phyloP scores from a whole-genome alignment of 2,888 invertebrate genomes.

The Pachymerium ferrugineum region DNA sequence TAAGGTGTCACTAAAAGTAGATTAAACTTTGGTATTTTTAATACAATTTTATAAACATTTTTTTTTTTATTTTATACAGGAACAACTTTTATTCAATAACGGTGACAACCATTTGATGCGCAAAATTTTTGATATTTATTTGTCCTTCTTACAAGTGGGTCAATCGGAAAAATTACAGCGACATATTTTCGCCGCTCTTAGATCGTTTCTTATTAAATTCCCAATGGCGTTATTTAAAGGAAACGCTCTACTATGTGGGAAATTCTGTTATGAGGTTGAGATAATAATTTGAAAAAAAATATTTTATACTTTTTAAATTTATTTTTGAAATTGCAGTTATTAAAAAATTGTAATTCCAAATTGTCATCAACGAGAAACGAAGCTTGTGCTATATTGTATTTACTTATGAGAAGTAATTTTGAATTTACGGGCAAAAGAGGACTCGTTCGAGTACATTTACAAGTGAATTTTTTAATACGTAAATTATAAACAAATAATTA shows the following conservation, averaged over 20 bases:
- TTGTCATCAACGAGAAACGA: conserved; percentile 78
- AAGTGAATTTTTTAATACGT: conserved; percentile 52
- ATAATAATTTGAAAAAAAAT: conserved; percentile 28
- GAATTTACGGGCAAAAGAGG: conserved; percentile 78
- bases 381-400: conserved; percentile 83
- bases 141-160: conserved; percentile 77
- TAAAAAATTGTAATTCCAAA: conserved; percentile 80
- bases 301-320: neutral
- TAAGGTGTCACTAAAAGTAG: conserved; percentile 45
- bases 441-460: conserved; percentile 80
- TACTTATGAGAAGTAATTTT: conserved; percentile 90
- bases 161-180: conserved; percentile 85
- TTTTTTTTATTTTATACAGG: conserved; percentile 39
- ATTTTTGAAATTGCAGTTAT: conserved; percentile 45
- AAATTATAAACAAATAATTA: neutral
- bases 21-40: neutral
- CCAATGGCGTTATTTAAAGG: conserved; percentile 76
- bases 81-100: conserved; percentile 53
- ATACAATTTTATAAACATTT: neutral
- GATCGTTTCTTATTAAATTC: conserved; percentile 87
- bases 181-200: conserved; percentile 84
- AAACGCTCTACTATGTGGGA: conserved; percentile 71
- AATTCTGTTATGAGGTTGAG: conserved; percentile 66
- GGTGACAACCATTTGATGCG: conserved; percentile 72
- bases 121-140: conserved; percentile 75